Percentiles rank a stretch among this genome's conserved stretches.
Evolutionary conservation across 2,113 vertebrate species (phyloP).

Genomic region (Caracal caracal): DNA sequence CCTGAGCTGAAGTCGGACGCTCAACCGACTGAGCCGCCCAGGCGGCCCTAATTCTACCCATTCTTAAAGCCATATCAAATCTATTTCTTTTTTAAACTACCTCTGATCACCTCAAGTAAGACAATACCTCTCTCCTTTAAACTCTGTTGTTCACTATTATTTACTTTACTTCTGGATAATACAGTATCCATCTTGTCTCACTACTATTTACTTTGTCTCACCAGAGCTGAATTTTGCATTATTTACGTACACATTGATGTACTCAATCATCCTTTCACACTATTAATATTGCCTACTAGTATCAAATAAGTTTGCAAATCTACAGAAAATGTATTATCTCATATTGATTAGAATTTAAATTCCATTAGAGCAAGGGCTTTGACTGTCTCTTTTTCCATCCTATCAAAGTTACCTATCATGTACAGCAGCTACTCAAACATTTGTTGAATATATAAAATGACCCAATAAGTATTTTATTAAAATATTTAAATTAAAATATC

Average conservation of each 20-base stretch:
- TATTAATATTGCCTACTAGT: neutral
- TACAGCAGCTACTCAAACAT: neutral
- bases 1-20: too few species aligned
- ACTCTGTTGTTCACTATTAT: neutral
- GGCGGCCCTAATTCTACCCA: neutral
- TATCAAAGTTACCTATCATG: neutral
- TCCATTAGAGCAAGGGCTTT: neutral
- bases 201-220: neutral
- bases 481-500: constrained; percentile 15
- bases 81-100: neutral
- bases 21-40: too few species aligned
- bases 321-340: neutral
- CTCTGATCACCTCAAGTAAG: neutral
- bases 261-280: neutral
- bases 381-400: neutral
- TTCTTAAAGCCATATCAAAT: neutral
- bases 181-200: neutral
- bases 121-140: neutral
- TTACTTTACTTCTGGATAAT: neutral
- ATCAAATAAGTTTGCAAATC: neutral
- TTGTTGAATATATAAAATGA: neutral
- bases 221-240: neutral
- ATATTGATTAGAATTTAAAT: neutral
- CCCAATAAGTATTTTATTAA: neutral
- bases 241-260: neutral